phyloP scores from a whole-genome alignment of 2,888 invertebrate species.

The Eucriotettix oculatus region DNA sequence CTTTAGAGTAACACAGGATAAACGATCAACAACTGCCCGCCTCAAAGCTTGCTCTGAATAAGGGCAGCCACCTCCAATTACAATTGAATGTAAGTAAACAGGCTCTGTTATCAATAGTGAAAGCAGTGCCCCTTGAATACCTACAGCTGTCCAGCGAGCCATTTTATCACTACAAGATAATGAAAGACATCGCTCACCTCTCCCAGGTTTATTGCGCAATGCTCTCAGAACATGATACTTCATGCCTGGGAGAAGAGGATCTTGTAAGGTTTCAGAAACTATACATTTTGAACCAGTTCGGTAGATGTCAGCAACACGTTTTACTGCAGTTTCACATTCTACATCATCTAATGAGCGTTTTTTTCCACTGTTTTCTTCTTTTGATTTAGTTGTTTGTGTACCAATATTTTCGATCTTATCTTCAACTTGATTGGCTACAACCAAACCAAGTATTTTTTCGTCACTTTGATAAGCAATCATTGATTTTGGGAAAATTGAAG shows the following conservation, averaged over 20 bases:
- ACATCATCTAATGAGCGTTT: neutral
- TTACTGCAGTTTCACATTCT: neutral
- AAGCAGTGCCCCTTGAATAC: slow-evolving; percentile 49
- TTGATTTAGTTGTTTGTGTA: neutral
- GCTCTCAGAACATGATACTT: slow-evolving; percentile 52
- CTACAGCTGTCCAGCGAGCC: slow-evolving; percentile 72
- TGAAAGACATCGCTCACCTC: slow-evolving; percentile 75
- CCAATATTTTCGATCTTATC: neutral
- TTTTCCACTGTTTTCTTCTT: neutral
- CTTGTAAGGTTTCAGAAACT: slow-evolving; percentile 33
- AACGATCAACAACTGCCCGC: slow-evolving; percentile 30
- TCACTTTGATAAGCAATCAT: neutral
- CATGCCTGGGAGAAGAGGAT: slow-evolving; percentile 37
- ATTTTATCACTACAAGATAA: slow-evolving; percentile 92
- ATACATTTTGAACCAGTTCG: slow-evolving; percentile 86
- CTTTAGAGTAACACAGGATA: slow-evolving; percentile 16
- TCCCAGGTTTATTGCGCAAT: slow-evolving; percentile 69
- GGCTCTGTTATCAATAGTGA: slow-evolving; percentile 45
- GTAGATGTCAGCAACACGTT: slow-evolving; percentile 29
- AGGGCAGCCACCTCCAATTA: slow-evolving; percentile 49
- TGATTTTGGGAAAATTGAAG: slow-evolving; percentile 58
- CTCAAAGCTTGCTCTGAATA: slow-evolving; percentile 41
- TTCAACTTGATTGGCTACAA: neutral
- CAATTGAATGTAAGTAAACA: slow-evolving; percentile 51
- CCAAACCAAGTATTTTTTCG: neutral